Evolutionary conservation across 2,113 vertebrate species (phyloP).

Genomic region (Hydrochoerus hydrochaeris): DNA sequence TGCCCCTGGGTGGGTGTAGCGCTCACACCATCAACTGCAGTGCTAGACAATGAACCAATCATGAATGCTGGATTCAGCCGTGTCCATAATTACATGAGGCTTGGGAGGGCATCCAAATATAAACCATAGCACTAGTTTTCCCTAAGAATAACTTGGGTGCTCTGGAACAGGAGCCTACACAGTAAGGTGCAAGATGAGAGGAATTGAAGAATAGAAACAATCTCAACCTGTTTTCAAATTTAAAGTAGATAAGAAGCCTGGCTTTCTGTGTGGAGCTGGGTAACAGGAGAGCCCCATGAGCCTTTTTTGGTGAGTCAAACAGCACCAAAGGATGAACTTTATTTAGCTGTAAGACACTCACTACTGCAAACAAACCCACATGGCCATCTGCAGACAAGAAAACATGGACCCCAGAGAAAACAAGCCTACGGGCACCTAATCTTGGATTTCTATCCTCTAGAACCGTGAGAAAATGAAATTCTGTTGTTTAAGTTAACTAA

Average conservation of each 20-base stretch:
- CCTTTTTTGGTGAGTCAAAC: not conserved
- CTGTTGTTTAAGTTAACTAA: not conserved
- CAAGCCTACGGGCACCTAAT: not conserved
- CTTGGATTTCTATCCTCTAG: not conserved
- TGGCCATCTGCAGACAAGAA: too few relatives aligned
- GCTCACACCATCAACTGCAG: too few relatives aligned
- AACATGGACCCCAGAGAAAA: not conserved
- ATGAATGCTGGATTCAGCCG: too few relatives aligned
- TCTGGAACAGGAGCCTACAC: not conserved
- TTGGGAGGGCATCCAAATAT: too few relatives aligned
- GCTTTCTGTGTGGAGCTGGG: not conserved
- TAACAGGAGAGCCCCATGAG: too few relatives aligned
- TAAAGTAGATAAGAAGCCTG: not conserved
- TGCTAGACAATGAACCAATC: too few relatives aligned
- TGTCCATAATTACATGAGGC: too few relatives aligned
- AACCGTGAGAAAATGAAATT: not conserved
- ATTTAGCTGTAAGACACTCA: fast-evolving
- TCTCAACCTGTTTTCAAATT: not conserved
- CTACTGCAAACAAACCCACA: too few relatives aligned
- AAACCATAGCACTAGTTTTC: not conserved
- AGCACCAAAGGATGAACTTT: not conserved
- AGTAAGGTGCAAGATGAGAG: not conserved
- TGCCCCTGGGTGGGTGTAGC: too few relatives aligned
- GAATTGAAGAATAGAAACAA: too few relatives aligned
- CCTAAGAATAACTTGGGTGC: not conserved